Base-by-base conservation (phyloP, 2,797 vertebrate genomes). In the Alca torda region DNA sequence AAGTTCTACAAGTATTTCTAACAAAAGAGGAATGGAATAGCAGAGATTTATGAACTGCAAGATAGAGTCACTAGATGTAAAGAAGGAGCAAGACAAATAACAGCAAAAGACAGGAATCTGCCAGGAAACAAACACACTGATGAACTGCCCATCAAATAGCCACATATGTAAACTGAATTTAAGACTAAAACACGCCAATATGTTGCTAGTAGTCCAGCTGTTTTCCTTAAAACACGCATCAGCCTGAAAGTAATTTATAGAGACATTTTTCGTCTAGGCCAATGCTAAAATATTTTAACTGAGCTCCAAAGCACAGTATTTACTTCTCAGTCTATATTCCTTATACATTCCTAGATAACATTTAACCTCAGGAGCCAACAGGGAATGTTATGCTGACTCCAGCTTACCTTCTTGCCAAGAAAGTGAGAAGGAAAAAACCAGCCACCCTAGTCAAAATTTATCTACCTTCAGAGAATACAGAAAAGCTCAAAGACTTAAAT, bases 301-400 rank as follows among this genome's bases (percentile, higher is more conserved):
- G 90, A 88, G 85, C 93, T 93, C 64, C n/a, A 69, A 70, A 92
- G 83, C 16, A 46, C 21, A 45, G 74, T 80, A 80, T 96, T 96
- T 95, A 76, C 64, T 84, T 68, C 89, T 91, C 20, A 5, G 60
- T 46, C 87, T 87, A 16, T 77, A 75, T 83, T 81, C 63, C 53
- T 64, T n/a, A 46, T 33, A 45, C 30, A 54, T 75, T 95, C 79
- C 76, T 21, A 90, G 96, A 94, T 93, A 95, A 97, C 94, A 79
- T 70, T 95, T 79, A 85, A 96, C 88, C 90, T 63, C 85, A 53
- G 70, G 45, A 93, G 63, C 37, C 92, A 91, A 67, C 20, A 41
- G 73, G 87, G 90, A 91, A 84, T 5, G 23, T 83, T 63, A 51
- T 15, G 56, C 79, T 90, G 65, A 84, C 57, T 94, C 84, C 73